Evolutionary conservation across 2,888 invertebrate species (phyloP), one percentile per base, ranked within the genome.

Genomic region (Phorcus lineatus): DNA sequence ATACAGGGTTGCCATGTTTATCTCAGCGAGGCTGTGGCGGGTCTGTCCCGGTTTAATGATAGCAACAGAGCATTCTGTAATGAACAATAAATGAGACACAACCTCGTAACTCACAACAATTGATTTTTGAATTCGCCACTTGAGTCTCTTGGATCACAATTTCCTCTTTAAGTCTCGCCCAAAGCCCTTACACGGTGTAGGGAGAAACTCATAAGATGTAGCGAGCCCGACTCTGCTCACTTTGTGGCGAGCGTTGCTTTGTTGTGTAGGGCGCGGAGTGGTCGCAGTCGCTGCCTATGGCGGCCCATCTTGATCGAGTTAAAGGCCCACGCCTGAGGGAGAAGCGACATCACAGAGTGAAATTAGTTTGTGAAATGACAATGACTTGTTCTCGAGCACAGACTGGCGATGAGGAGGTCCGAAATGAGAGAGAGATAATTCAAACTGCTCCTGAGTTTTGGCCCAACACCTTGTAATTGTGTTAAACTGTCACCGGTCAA

Each of bases 371-470:
- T 76, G n/a, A 55, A 53, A 36, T 54, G 76, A 76, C 76, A 76
- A 76, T 76, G 36, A 70, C 70, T 28, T 70, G 36, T 70, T 70
- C 17, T 70, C 40, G 77, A 66, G 77, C 77, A 66, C 40, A 62
- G 62, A 78, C 77, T 78, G 31, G 19, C 24, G 40, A 66, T 66
- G 77, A 78, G 62, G 77, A 57, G 77, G 40, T 19, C 28, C 22
- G 24, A 40, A 78, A 78, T 52, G 77, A 57, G 77, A 78, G 66
- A 78, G 66, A 47, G 66, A 78, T 78, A 78, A 78, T 78, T 78
- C 62, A 66, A 78, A 70, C 70, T 70, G 70, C 70, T 70, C 70
- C n/a, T 36, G 53, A 78, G 77, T 62, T 74, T 54, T 74, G 53
- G 79, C 79, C 57, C 54, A 54, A 55, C 74, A 74, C 55, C 78